Conservation (phyloP, 2,888 invertebrate species). For the Halictus ligatus region DNA sequence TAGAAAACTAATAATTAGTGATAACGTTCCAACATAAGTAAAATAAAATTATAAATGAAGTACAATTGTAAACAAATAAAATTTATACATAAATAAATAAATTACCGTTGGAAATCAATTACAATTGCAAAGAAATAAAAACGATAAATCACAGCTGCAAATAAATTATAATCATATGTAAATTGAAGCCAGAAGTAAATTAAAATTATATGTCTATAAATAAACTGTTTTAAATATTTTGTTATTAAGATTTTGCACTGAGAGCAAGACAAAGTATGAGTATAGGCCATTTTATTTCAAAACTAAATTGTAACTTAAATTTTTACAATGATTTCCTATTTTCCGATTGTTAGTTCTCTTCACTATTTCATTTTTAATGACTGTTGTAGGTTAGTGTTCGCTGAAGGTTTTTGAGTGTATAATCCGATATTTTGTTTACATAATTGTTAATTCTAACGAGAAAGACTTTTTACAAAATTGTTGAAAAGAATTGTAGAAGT, state of each 20-base stretch:
- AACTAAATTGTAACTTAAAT: background rate
- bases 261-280: background rate
- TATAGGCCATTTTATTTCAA: background rate
- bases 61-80: background rate
- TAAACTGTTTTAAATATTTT: background rate
- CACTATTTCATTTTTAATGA: background rate
- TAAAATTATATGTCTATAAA: background rate
- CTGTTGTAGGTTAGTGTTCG: background rate
- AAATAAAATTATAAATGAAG: background rate
- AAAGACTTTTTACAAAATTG: background rate
- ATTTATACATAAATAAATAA: background rate
- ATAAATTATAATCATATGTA: background rate
- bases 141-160: background rate
- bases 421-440: background rate
- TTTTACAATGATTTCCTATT: background rate
- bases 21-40: background rate
- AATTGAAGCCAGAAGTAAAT: background rate
- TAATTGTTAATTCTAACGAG: background rate
- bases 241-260: background rate
- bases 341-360: background rate
- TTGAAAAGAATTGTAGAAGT: too few relatives aligned
- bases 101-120: background rate
- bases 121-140: too few relatives aligned
- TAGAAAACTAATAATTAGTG: background rate
- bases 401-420: background rate